Evolutionary conservation across 1,140 invertebrate genomes (phyloP), one percentile per base, ranked within the genome.

Genomic region (Thalassaphorura encarpata): DNA sequence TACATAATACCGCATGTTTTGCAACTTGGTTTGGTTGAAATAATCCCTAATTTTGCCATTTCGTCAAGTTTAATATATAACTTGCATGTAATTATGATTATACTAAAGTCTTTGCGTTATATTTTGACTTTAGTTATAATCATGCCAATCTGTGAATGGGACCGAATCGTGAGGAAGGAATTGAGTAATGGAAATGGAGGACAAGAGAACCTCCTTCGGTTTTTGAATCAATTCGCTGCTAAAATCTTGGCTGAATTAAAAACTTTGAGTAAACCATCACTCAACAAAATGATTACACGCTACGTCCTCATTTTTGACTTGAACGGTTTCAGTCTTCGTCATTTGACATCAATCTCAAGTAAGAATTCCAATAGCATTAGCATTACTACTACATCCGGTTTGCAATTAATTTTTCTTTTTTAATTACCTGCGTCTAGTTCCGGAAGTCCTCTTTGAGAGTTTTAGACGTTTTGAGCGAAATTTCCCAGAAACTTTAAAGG

Each of bases 391-490:
- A 11, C 11, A 11, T 36, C 33, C 11, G 11, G 33, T 11, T 36
- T 36, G 33, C 11, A 11, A 11, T n/a, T 36, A 11, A 36, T 36
- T 36, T 36, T 36, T 36, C 11, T 36, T 11, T 36, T 11, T 36
- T n/a, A 36, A 36, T 36, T 36, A 11, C 18, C 31, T n/a, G n/a
- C n/a, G n/a, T n/a, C n/a, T n/a, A 51, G 48, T 51, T 33, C 48
- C 28, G 6, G 48, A 51, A 19, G 28, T 51, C 5, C 28, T 51
- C 5, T 23, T 51, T 5, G 29, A 33, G 21, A 51, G 33, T 36
- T 51, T 51, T 51, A 33, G 50, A 41, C n/a, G 13, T 52, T 57
- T 51, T 39, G 55, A 57, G 21, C 27, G 48, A 45, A 57, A 52
- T 43, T 52, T 42, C 23, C 55, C 55, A 26, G 55, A 57, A 45